Base-by-base conservation (phyloP, 2,797 vertebrate genomes). In the Pyrocephalus nanus region DNA sequence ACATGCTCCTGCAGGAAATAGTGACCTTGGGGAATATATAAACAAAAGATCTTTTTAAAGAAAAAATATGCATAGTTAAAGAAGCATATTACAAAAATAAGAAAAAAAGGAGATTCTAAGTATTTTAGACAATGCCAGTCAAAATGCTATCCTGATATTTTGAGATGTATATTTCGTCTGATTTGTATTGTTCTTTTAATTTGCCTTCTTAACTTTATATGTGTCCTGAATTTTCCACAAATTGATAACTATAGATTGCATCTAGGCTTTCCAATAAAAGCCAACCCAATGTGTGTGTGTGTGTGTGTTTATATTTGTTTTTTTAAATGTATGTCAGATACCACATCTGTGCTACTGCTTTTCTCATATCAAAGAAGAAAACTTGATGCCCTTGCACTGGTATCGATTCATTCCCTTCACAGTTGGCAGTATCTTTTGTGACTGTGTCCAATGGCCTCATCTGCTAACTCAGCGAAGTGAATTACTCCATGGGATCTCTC, bases 261-360 rank as follows among this genome's bases (percentile, higher is more conserved):
- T 98, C 97, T 97, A 96, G 98, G 98, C 98, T 97, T 98, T 98
- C 97, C 97, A 98, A 98, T 98, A 98, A 98, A 98, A 98, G 97
- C 98, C 98, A 97, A 98, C 97, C 97, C 98, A 97, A 98, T 87
- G 96, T 97, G 96, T 97, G 96, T 93, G 97, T 79, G 93, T 53
- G 51, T 94, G 96, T 65, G 76, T 88, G 71, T 97, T 96, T 97
- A 85, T 95, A 93, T 96, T 93, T 96, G 92, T 36, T 91, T 96
- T 96, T 95, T 61, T 38, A 47, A 61, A 65, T 86, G 69, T 93
- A 67, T 95, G 88, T 95, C 80, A 95, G 90, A 60, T 85, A 82
- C 0, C 78, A 65, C 76, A 94, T 50, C 74, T 75, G 51, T 74
- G 70, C 86, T 82, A 43, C 30, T 40, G 16, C 80, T 95, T 92